phyloP scores from a whole-genome alignment of 2,888 invertebrate genomes.

The Coecobrya sp. region DNA sequence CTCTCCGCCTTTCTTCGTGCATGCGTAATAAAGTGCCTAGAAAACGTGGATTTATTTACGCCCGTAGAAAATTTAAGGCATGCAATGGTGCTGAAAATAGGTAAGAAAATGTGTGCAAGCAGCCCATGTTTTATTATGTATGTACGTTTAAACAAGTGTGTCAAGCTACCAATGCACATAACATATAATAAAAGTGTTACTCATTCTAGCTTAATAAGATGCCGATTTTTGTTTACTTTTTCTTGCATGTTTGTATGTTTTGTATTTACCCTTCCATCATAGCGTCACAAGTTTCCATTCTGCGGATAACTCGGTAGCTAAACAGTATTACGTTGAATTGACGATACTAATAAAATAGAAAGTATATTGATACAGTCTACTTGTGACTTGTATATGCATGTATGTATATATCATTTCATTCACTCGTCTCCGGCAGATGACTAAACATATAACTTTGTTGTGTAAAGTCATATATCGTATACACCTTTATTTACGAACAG shows the following conservation, averaged over 20 bases:
- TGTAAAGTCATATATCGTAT: neutral
- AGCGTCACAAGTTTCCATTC: neutral
- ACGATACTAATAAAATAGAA: neutral
- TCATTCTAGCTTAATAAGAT: neutral
- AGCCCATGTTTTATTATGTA: neutral
- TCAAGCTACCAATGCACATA: neutral
- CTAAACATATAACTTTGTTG: neutral
- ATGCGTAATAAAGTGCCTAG: no score
- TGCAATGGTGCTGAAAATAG: no score
- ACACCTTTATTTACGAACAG: neutral
- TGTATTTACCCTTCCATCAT: neutral
- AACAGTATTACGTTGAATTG: neutral
- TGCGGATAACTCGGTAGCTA: neutral
- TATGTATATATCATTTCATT: neutral
- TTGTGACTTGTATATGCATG: neutral
- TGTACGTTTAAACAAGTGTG: neutral
- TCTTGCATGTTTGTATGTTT: neutral
- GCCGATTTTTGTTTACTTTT: slow-evolving; percentile 12
- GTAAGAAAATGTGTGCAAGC: neutral
- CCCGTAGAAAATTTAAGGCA: no score
- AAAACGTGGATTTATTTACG: no score
- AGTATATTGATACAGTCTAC: neutral
- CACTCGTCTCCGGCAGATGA: neutral
- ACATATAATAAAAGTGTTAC: neutral
- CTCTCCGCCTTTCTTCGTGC: neutral